phyloP scores from a whole-genome alignment of 2,113 vertebrate genomes.

The Balaeniceps rex region DNA sequence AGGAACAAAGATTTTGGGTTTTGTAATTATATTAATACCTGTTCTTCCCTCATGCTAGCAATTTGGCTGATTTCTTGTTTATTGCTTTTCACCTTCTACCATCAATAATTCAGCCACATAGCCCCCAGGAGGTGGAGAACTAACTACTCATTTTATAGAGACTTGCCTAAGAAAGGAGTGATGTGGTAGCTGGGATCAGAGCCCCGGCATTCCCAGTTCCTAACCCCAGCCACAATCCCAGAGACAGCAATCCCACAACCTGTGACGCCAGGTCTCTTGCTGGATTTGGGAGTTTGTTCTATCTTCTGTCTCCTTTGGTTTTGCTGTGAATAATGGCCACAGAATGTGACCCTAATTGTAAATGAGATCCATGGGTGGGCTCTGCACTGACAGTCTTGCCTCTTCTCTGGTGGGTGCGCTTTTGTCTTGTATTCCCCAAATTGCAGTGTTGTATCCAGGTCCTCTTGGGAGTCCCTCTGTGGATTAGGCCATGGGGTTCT shows the following conservation, averaged over 20 bases:
- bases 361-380: background rate
- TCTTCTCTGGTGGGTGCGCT: background rate
- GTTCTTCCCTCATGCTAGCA: conserved; percentile 15
- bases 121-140: conserved; percentile 20
- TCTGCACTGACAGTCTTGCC: background rate
- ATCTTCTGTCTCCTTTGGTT: background rate
- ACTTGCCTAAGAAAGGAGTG: background rate
- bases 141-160: background rate
- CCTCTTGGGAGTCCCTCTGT: background rate
- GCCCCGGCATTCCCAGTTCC: background rate
- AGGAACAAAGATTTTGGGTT: background rate
- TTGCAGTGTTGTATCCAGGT: accelerated
- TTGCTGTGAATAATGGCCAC: background rate
- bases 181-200: background rate
- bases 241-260: background rate
- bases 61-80: conserved; percentile 53
- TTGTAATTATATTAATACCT: background rate
- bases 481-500: background rate
- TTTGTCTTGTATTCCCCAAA: background rate
- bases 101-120: conserved; percentile 43
- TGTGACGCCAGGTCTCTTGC: background rate
- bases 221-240: background rate
- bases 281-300: background rate
- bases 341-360: background rate
- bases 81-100: conserved; percentile 40